phyloP scores from a whole-genome alignment of 2,888 invertebrate genomes.

The Caenorhabditis becei region DNA sequence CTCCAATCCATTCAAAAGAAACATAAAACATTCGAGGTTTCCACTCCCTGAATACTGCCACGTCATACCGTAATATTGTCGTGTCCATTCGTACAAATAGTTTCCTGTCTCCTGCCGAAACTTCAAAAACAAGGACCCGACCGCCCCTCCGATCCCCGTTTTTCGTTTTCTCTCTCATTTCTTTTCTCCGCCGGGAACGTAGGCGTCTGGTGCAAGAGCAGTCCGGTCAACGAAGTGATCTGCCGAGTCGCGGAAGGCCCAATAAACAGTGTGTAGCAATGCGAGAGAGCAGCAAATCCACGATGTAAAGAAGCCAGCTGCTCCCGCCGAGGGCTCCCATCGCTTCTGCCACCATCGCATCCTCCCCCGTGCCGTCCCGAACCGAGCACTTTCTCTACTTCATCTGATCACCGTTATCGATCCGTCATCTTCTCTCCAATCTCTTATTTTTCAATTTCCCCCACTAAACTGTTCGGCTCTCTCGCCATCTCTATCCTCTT shows the following conservation, averaged over 20 bases:
- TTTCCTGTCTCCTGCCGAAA: background rate
- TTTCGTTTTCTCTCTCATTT: background rate
- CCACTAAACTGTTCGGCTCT: too few relatives aligned
- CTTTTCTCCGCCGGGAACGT: constrained; percentile 28
- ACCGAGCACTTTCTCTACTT: constrained; percentile 31
- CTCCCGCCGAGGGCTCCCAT: constrained; percentile 24
- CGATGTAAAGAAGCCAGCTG: constrained; percentile 57
- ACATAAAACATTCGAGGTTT: constrained; percentile 6
- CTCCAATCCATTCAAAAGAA: constrained; percentile 3
- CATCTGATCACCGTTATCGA: constrained; percentile 36
- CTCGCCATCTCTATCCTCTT: too few relatives aligned
- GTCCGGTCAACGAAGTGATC: constrained; percentile 48
- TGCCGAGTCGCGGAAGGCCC: constrained; percentile 22
- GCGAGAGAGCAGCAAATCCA: constrained; percentile 21
- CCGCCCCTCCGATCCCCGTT: background rate
- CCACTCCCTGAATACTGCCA: constrained; percentile 23
- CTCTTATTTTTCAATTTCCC: too few relatives aligned
- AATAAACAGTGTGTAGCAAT: constrained; percentile 56
- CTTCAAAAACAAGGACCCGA: background rate
- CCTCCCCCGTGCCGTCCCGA: constrained; percentile 28
- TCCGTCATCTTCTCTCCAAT: constrained; percentile 6
- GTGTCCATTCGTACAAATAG: background rate
- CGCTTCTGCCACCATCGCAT: constrained; percentile 13
- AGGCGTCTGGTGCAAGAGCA: constrained; percentile 49
- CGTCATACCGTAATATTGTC: constrained; percentile 9